These are phyloP conservation scores for Pantherophis alleghaniensis DNA, from an alignment of 2,797 vertebrate genomes.

Conservation along the genomic window DNA sequence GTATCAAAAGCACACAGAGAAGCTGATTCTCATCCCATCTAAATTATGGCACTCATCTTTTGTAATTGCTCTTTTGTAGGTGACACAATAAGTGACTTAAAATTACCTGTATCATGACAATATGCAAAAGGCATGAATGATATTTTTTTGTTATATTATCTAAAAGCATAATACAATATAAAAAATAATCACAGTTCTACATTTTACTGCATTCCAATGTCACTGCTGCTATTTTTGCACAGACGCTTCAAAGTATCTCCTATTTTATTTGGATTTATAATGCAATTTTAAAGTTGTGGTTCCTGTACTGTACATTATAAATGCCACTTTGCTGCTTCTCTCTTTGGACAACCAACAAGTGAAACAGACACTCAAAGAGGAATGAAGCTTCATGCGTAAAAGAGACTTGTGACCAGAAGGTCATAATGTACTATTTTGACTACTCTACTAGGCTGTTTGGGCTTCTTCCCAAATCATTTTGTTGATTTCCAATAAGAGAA, in stretches of 20 bases:
- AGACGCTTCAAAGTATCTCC: neutral
- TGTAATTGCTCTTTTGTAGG: neutral
- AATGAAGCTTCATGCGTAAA: neutral
- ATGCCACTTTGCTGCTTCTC: neutral
- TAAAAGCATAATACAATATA: neutral
- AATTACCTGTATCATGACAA: neutral
- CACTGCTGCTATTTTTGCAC: neutral
- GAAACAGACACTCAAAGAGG: neutral
- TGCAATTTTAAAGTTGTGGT: neutral
- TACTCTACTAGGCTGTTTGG: conserved; percentile 40
- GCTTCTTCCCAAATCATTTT: neutral
- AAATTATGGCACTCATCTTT: neutral
- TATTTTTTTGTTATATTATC: neutral
- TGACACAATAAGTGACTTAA: neutral
- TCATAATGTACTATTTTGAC: neutral
- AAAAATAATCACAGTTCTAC: neutral
- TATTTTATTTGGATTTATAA: neutral
- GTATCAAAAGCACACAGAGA: neutral
- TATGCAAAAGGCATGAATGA: neutral
- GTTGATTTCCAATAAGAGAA: conserved; percentile 42
- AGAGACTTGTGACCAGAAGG: conserved; percentile 44
- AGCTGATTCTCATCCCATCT: neutral
- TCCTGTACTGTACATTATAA: neutral
- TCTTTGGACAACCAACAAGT: neutral
- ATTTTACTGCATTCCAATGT: neutral